Evolutionary conservation across 1,140 invertebrate species (phyloP), one percentile per base, ranked within the genome.

Genomic region (Drosophila littoralis): DNA sequence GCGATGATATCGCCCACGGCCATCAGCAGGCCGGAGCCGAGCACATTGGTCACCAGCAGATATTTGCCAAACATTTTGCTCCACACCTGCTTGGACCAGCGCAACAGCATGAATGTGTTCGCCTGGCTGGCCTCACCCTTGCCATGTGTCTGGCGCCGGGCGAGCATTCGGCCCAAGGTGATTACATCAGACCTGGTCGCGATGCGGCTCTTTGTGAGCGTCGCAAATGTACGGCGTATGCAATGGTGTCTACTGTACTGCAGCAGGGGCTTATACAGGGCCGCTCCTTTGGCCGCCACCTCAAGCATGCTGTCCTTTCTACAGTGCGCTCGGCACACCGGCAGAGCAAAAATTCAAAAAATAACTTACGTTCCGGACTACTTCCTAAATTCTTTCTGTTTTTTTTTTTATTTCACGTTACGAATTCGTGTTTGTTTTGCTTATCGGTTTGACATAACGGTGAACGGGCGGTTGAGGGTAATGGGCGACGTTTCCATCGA

Each of bases 11-110:
- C 96, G 35, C 95, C 95, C n/a, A 94, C 69, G 9, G 93, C 93
- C 95, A 96, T 96, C 70, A 96, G 93, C 2, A 94, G 68, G 0
- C 95, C 95, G 38, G 94, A 95, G n/a, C 94, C 94, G 1, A 95
- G 84, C 13, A 95, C 94, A 79, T 96, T 96, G 12, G 95, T 96
- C 0, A 94, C 9, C n/a, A 96, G 86, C 32, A 96, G 83, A 82
- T 96, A 95, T 85, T 95, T 95, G 45, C 95, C 95, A 90, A 95
- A 95, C 55, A 94, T 75, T 45, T 89, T 92, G 42, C 61, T 75
- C 91, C 91, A 92, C 6, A 80, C 22, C 1, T 33, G 46, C 7
- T 84, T 88, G 0, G 67, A 46, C 80, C 80, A 89, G 10, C 84
- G 74, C 12, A 66, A 2, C 7, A 80, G n/a, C 0, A 60, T 6